A percentile compares a stretch with the other conserved stretches of the same genome.
phyloP scores from a whole-genome alignment of 2,113 vertebrate genomes.

The Phrynosoma platyrhinos region DNA sequence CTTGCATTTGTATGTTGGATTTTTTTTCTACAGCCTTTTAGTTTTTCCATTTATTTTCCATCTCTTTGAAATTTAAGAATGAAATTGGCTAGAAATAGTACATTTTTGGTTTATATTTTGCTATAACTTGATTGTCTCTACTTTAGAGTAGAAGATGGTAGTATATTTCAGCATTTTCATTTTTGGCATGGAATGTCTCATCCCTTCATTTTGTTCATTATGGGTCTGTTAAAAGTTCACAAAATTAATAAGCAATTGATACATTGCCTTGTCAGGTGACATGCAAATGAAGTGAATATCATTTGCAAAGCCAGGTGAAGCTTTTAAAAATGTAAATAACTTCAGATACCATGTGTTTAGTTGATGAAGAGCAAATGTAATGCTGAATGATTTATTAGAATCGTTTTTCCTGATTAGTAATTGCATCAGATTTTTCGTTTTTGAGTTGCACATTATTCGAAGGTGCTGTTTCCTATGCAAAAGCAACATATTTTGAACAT shows the following conservation, averaged over 20 bases:
- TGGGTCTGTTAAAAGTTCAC: conserved; percentile 40
- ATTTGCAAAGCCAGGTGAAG: conserved; percentile 64
- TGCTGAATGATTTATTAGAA: conserved; percentile 73
- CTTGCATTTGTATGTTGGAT: neutral
- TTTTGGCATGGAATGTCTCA: neutral
- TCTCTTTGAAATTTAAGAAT: neutral
- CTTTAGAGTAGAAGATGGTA: neutral
- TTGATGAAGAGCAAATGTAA: conserved; percentile 64
- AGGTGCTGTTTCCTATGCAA: conserved; percentile 33
- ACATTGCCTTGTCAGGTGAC: conserved; percentile 54
- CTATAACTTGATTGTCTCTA: neutral
- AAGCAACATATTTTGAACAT: conserved; percentile 42
- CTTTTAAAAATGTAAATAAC: conserved; percentile 70
- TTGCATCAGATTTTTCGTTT: conserved; percentile 59
- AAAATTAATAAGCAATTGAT: conserved; percentile 65
- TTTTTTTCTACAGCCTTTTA: neutral
- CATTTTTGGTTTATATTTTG: no score
- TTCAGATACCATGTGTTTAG: conserved; percentile 56
- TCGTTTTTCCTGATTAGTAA: conserved; percentile 62
- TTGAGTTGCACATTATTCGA: conserved; percentile 52
- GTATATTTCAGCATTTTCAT: neutral
- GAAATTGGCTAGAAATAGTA: neutral
- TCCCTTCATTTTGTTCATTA: conserved; percentile 1
- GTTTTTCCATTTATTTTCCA: neutral
- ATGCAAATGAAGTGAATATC: conserved; percentile 64